phyloP scores from a whole-genome alignment of 1,140 invertebrate genomes.

The Formica exsecta region DNA sequence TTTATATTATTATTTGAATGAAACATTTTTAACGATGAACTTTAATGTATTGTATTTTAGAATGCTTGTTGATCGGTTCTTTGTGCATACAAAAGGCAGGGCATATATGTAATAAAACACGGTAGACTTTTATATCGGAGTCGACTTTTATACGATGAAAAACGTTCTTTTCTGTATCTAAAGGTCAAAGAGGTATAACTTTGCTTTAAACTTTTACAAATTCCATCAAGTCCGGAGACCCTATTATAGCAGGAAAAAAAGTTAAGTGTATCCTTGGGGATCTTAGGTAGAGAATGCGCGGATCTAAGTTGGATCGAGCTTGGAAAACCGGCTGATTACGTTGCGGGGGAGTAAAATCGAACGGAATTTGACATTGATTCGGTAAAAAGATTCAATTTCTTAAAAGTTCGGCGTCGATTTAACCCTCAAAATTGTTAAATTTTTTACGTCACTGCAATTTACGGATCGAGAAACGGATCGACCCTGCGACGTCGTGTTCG shows the following conservation, averaged over 20 bases:
- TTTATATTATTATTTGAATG: neutral
- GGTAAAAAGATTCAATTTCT: neutral
- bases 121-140: conserved; percentile 13
- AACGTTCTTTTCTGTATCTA: neutral
- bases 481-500: conserved; percentile 60
- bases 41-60: neutral
- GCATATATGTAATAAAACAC: neutral
- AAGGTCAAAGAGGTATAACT: conserved; percentile 5
- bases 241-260: conserved; percentile 31
- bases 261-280: neutral
- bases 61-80: neutral
- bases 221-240: conserved; percentile 7
- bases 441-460: conserved; percentile 34
- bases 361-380: neutral
- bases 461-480: conserved; percentile 38
- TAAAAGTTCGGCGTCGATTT: conserved; percentile 5
- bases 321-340: conserved; percentile 1
- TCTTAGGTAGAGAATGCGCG: neutral
- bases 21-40: neutral
- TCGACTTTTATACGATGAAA: neutral
- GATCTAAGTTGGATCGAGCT: neutral
- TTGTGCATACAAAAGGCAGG: neutral
- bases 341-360: neutral
- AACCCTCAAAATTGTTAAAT: conserved; percentile 18
- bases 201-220: neutral